These are phyloP conservation scores for Sialis fuliginosa DNA, from an alignment of 2,888 invertebrate species.

Conservation along the genomic window DNA sequence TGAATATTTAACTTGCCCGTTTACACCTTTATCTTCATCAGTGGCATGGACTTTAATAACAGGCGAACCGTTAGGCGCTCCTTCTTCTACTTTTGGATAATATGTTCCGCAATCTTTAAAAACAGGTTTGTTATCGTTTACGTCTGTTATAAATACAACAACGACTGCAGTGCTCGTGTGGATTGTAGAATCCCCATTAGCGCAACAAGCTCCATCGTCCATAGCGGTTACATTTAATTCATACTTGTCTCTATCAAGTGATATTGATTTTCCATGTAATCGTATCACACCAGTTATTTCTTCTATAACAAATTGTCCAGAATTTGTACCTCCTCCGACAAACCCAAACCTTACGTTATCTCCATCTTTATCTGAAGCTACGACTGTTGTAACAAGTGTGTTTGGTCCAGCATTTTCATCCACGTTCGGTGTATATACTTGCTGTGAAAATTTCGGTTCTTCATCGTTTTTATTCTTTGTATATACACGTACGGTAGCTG, in stretches of 20 bases:
- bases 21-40: slow-evolving; percentile 91
- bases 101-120: slow-evolving; percentile 89
- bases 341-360: slow-evolving; percentile 74
- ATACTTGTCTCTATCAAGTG: slow-evolving; percentile 83
- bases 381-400: slow-evolving; percentile 88
- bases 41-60: slow-evolving; percentile 88
- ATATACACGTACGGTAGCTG: slow-evolving; percentile 85
- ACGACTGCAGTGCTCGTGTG: slow-evolving; percentile 91
- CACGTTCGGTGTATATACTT: slow-evolving; percentile 91
- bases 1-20: slow-evolving; percentile 91
- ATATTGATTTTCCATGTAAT: slow-evolving; percentile 69
- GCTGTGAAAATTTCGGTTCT: slow-evolving; percentile 90
- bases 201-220: slow-evolving; percentile 96
- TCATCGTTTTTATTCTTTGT: slow-evolving; percentile 98
- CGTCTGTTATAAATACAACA: slow-evolving; percentile 91
- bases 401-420: slow-evolving; percentile 92
- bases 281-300: slow-evolving; percentile 90
- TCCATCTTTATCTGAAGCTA: slow-evolving; percentile 93
- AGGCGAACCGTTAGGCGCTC: slow-evolving; percentile 83
- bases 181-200: slow-evolving; percentile 68
- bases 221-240: slow-evolving; percentile 92
- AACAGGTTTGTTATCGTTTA: slow-evolving; percentile 91
- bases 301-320: slow-evolving; percentile 88
- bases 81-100: slow-evolving; percentile 86
- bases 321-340: slow-evolving; percentile 74